Evolutionary conservation across 1,140 invertebrate species (phyloP), one percentile per base, ranked within the genome.

Genomic region (Tetramorium parvispinum): DNA sequence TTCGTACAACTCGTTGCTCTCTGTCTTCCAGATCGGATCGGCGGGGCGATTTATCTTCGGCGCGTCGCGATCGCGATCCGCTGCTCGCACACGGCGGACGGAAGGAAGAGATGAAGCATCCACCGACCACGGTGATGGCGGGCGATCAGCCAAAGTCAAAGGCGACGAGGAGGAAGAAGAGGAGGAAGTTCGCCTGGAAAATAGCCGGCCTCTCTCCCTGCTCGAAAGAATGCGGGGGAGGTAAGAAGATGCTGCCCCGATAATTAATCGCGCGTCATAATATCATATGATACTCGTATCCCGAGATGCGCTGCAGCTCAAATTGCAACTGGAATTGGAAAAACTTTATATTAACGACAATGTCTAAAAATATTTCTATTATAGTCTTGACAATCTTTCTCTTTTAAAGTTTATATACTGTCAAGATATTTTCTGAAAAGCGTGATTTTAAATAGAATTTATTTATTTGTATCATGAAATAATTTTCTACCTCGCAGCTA

Each of bases 151-250:
- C 94, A 49, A 94, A 92, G 76, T 88, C 76, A 46, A 91, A 88
- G 68, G 51, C 59, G 11, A 93, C 87, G 37, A 91, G 65, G n/a
- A 92, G 87, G 53, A 94, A 90, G 55, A 95, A 96, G 57, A 96
- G 96, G 89, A 96, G 96, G 78, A 97, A 97, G 91, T 98, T 97
- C 92, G 92, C 96, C 0, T 98, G 98, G 98, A 98, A 97, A 93
- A 96, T 98, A 46, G 94, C 97, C 5, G 97, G 97, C 1, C 97
- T 97, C 85, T 96, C 97, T 1, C 95, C 97, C 43, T 99, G 98
- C 94, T 97, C 97, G 0, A 97, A 97, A 92, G 96, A 96, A 49
- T 99, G 98, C 94, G 98, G 98, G 1, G 97, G 97, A 94, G 98
- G 98, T 96, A 96, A 94, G 92, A 85, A 66, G 65, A 75, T 75